Conservation (phyloP, 2,888 invertebrate genomes). For the Malachius bipustulatus region DNA sequence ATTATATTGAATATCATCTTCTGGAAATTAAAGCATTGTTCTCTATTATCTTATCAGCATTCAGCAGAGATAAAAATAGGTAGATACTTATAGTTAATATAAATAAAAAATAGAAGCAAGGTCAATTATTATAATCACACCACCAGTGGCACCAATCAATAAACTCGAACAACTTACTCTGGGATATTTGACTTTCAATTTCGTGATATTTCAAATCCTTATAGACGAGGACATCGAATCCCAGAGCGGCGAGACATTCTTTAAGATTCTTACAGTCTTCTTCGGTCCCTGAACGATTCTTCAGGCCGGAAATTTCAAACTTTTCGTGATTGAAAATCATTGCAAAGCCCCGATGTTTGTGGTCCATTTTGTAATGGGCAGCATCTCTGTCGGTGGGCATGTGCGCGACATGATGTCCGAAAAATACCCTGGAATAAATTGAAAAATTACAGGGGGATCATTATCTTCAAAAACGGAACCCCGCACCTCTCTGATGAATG, state of each 20-base stretch:
- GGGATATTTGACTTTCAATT: conserved; percentile 51
- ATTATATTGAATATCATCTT: no score
- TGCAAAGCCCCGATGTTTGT: conserved; percentile 68
- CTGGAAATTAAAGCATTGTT: no score
- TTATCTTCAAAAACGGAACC: no score
- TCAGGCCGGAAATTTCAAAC: conserved; percentile 61
- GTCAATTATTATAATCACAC: no score
- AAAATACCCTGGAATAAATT: conserved; percentile 34
- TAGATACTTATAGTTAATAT: no score
- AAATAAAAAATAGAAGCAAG: no score
- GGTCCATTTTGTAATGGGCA: conserved; percentile 77
- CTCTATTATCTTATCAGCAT: no score
- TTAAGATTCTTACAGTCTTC: conserved; percentile 68
- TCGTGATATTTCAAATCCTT: conserved; percentile 59
- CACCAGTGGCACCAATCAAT: background rate
- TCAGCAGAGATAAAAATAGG: no score
- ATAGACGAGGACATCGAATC: conserved; percentile 59
- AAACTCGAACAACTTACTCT: conserved; percentile 40
- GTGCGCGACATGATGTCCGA: conserved; percentile 36
- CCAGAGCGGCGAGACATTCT: conserved; percentile 50
- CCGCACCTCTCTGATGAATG: no score
- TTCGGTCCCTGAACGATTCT: conserved; percentile 70
- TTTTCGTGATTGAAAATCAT: conserved; percentile 83
- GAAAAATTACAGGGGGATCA: no score
- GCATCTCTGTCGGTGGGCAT: conserved; percentile 60